Conservation (phyloP, 2,888 invertebrate genomes). For the Brachypalpus laphriformis region DNA sequence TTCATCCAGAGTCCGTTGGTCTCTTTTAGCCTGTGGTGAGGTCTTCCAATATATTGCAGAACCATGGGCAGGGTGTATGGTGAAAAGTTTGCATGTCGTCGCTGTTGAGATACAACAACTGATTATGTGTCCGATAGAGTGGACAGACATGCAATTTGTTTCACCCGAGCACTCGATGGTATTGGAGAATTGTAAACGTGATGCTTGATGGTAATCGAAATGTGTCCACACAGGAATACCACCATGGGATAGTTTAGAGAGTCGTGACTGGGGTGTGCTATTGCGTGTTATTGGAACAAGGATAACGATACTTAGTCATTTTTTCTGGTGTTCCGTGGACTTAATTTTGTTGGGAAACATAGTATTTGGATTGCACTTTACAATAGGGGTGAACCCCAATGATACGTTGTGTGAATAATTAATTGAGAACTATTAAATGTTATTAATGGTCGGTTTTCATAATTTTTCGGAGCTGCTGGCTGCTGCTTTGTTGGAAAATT, state of each 20-base stretch:
- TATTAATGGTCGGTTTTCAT: conserved; percentile 30
- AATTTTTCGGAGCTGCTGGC: conserved; percentile 12
- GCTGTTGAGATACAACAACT: conserved; percentile 66
- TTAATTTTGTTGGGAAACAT: neutral
- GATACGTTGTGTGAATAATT: conserved; percentile 52
- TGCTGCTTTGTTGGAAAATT: conserved; percentile 23
- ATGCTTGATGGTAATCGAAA: conserved; percentile 63
- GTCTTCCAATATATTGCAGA: too few relatives aligned
- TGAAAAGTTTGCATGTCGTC: conserved; percentile 64
- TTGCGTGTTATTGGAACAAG: conserved; percentile 50
- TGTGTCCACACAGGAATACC: conserved; percentile 66
- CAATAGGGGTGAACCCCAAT: neutral
- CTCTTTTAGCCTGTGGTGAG: neutral
- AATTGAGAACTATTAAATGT: conserved; percentile 51
- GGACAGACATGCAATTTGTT: conserved; percentile 73
- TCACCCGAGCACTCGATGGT: conserved; percentile 22
- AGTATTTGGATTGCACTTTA: neutral
- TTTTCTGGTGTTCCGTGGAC: neutral
- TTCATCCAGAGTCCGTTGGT: conserved; percentile 35
- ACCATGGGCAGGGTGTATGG: neutral
- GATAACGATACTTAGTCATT: conserved; percentile 52
- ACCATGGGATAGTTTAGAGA: neutral
- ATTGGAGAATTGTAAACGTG: conserved; percentile 53
- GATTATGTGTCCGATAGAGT: conserved; percentile 67
- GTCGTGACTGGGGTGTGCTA: conserved; percentile 1